Conservation (phyloP, 2,113 vertebrate genomes). For the Sinocyclocheilus grahami region DNA sequence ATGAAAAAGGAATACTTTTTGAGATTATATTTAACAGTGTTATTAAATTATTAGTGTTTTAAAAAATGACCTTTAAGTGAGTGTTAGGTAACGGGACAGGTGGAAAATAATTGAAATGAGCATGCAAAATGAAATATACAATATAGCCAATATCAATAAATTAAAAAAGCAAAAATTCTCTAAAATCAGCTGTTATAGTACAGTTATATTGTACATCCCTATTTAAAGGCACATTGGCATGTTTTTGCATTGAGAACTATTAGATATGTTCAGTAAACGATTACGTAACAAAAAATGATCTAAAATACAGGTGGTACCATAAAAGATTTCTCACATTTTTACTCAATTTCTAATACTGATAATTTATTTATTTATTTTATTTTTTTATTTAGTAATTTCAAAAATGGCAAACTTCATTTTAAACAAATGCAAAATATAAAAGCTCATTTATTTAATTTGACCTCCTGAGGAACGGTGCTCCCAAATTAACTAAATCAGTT, state of each 20-base stretch:
- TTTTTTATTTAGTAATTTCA: too few species aligned
- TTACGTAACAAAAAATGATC: too few species aligned
- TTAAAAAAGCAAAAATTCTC: too few species aligned
- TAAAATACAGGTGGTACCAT: too few species aligned
- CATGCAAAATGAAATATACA: neutral
- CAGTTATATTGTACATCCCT: neutral
- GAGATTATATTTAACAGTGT: neutral
- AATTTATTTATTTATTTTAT: too few species aligned
- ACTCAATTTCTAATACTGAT: too few species aligned
- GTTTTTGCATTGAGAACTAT: neutral
- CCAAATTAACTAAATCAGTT: neutral
- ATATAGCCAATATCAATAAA: too few species aligned
- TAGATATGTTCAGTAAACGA: too few species aligned
- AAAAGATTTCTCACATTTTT: too few species aligned
- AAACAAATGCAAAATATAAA: neutral
- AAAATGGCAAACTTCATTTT: neutral
- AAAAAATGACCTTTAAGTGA: neutral
- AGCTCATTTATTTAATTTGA: neutral
- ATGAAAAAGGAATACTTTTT: neutral
- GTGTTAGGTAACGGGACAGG: too few species aligned
- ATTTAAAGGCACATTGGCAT: neutral
- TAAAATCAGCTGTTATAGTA: neutral
- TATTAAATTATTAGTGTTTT: too few species aligned
- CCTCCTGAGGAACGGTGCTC: neutral
- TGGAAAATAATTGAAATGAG: neutral